A percentile compares a stretch with the other conserved stretches of the same genome.
Conservation (phyloP, 2,797 vertebrate genomes). For the Saguinus oedipus region DNA sequence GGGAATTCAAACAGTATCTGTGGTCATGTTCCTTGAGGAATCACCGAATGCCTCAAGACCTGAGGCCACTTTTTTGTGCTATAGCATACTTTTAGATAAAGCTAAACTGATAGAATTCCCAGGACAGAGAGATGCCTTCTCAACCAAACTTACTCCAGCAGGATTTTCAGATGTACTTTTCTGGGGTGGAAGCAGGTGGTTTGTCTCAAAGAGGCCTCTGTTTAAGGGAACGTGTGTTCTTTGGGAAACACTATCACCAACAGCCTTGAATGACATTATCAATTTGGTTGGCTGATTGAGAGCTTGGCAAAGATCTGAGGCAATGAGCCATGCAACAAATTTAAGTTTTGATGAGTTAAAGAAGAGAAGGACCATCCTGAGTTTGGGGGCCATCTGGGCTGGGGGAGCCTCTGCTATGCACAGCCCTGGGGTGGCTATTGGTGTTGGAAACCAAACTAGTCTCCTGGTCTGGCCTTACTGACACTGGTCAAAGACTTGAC, state of each 20-base stretch:
- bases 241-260: slow-evolving; percentile 48
- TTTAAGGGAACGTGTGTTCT: not conserved
- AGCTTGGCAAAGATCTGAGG: slow-evolving; percentile 16
- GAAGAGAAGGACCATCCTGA: not conserved
- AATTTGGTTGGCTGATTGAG: slow-evolving; percentile 5
- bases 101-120: not conserved
- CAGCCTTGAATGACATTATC: not conserved
- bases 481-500: not conserved
- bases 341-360: not conserved
- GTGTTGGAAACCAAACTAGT: not conserved
- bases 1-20: not conserved
- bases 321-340: not conserved
- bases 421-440: not conserved
- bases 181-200: not conserved
- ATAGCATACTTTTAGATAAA: not conserved
- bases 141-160: not conserved
- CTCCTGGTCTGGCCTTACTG: not conserved
- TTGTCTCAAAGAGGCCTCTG: slow-evolving; percentile 28
- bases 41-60: not conserved
- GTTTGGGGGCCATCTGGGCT: not conserved
- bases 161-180: not conserved
- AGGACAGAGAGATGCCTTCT: not conserved
- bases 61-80: not conserved
- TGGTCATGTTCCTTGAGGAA: not conserved
- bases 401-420: not conserved